Base-by-base conservation (phyloP, 2,888 invertebrate genomes). In the Lepidocyrtinus sp. region DNA sequence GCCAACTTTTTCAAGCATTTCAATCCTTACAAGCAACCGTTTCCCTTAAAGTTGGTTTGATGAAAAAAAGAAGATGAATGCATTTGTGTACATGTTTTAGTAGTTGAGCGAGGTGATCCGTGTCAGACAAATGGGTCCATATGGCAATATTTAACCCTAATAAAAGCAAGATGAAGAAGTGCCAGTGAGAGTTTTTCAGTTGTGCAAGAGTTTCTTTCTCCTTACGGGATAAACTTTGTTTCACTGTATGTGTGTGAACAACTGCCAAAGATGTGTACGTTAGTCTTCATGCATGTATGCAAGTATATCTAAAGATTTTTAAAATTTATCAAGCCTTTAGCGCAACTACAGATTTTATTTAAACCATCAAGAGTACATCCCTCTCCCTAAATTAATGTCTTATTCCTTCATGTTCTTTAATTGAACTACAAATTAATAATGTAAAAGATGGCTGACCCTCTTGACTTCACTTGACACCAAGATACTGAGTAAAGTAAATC, bases 121-220 rank as follows among this genome's bases (percentile, higher is more conserved):
- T 83, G 84, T 83, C 83, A 83, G 85, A 82, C 81, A 82, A 85
- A 85, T 84, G 85, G 82, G 82, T 77, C 85, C 85, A 85, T 84
- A 85, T 85, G 85, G 85, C 82, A 85, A 81, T 77, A 83, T 82
- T 84, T 84, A 82, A 82, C 82, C 71, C 69, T 83, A 83, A 84
- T 83, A 85, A 85, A 85, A 83, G 68, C 73, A 67, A 61, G 61
- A 73, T 78, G 78, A 78, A 78, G 73, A 68, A 78, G 68, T 68
- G 77, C 77, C 71, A 72, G 72, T 61, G 71, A 76, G 71, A 36
- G 5, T 36, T 36, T 36, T 36, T 5, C 12, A 36, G 36, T 12
- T 36, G 36, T 50, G 50, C 17, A 50, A 12, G 12, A 12, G n/a
- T 7, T 50, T n/a, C 50, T 2, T 50, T n/a, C 5, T 12, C 36